Evolutionary conservation across 2,797 vertebrate species (phyloP).

Genomic region (Tragopan temminckii): DNA sequence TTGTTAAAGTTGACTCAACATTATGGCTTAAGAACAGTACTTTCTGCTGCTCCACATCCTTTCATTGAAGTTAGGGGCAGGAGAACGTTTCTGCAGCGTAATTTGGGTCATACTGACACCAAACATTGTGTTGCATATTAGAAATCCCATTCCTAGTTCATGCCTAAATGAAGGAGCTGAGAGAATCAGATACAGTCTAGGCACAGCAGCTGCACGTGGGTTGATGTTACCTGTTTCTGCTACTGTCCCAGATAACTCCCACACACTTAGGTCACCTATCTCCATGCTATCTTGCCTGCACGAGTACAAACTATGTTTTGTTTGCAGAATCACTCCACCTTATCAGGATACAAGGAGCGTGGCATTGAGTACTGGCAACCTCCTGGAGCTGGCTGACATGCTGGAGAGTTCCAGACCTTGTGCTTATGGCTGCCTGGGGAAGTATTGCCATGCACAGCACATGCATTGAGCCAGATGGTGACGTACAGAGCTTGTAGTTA

Average conservation of each 20-base stretch:
- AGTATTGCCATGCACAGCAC: rapidly evolving
- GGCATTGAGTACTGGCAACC: rapidly evolving
- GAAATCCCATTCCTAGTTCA: background rate
- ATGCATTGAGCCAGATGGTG: background rate
- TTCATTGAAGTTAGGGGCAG: background rate
- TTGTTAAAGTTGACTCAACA: rapidly evolving
- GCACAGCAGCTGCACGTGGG: background rate
- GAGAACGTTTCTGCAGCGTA: background rate
- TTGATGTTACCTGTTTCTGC: background rate
- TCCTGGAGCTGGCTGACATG: background rate
- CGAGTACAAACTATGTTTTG: background rate
- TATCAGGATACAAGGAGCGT: background rate
- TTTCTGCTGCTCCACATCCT: background rate
- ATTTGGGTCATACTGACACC: background rate
- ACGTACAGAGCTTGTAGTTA: background rate
- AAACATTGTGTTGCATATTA: background rate
- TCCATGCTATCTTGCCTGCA: background rate
- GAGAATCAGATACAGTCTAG: background rate
- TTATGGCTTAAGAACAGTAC: background rate
- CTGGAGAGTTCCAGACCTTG: background rate
- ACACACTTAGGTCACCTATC: background rate
- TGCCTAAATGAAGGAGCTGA: background rate
- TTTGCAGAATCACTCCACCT: background rate
- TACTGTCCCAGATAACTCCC: rapidly evolving
- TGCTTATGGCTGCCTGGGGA: background rate